Percentiles rank a stretch among this genome's conserved stretches.
These are phyloP conservation scores for Hemiscyllium ocellatum DNA, from an alignment of 2,113 vertebrate species.

Conservation along the genomic window DNA sequence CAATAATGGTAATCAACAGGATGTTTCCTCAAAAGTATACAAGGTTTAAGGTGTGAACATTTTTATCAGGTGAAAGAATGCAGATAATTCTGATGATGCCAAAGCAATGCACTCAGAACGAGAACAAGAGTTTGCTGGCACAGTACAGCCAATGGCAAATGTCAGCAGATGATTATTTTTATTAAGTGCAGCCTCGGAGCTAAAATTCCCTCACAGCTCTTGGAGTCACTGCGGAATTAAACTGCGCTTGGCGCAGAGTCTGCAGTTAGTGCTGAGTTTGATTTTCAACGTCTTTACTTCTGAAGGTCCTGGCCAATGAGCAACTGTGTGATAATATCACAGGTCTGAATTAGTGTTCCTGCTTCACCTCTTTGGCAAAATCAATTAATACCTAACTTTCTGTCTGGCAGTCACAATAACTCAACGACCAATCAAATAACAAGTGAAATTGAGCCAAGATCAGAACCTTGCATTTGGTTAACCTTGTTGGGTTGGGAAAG, in stretches of 20 bases:
- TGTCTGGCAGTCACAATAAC: not conserved
- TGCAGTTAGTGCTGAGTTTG: not conserved
- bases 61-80: not conserved
- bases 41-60: not conserved
- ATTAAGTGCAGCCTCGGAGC: not conserved
- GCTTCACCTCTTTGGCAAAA: not conserved
- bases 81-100: not conserved
- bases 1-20: not conserved
- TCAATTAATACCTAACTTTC: not conserved
- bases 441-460: not conserved
- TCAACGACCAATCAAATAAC: not conserved
- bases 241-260: not conserved
- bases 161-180: constrained; percentile 27
- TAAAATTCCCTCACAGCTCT: constrained; percentile 15
- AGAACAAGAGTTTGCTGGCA: not conserved
- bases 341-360: not conserved
- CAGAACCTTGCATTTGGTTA: not conserved
- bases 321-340: not conserved
- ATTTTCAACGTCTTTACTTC: not conserved
- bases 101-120: not conserved
- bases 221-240: constrained; percentile 27
- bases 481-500: not conserved
- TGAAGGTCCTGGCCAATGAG: not conserved
- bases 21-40: not conserved
- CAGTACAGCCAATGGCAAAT: not conserved